phyloP scores from a whole-genome alignment of 2,113 vertebrate species.

The Syrmaticus mikado region DNA sequence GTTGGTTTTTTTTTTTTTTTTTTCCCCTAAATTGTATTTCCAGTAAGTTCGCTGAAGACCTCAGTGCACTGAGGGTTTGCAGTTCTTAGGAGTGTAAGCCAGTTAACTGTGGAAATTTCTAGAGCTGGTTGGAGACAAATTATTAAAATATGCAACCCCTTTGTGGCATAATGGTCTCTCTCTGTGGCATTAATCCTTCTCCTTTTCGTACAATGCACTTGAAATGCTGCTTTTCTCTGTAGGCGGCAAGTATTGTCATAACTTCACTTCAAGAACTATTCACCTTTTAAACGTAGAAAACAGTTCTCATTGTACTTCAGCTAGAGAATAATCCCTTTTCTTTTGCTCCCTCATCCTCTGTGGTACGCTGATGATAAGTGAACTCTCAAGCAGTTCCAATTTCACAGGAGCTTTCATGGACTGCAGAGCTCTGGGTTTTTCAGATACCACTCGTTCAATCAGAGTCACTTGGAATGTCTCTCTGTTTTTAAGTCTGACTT shows the following conservation, averaged over 20 bases:
- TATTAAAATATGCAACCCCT: conserved; percentile 65
- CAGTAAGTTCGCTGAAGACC: not conserved
- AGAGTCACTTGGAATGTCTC: conserved; percentile 1
- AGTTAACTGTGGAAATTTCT: conserved; percentile 48
- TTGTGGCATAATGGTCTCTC: conserved; percentile 34
- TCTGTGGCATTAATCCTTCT: conserved; percentile 67
- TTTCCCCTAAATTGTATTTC: not conserved
- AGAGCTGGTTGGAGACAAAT: not conserved
- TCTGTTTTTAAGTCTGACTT: conserved; percentile 54
- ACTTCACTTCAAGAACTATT: conserved; percentile 65
- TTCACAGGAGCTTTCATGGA: conserved; percentile 54
- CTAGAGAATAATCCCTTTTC: conserved; percentile 67
- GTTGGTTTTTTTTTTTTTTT: not conserved
- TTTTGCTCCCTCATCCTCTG: conserved; percentile 40
- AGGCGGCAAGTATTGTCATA: conserved; percentile 71
- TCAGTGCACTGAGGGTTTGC: not conserved
- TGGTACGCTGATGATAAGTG: conserved; percentile 47
- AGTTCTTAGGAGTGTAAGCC: conserved; percentile 1
- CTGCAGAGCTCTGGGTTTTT: conserved; percentile 45
- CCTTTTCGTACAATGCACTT: conserved; percentile 55
- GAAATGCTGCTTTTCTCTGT: conserved; percentile 61
- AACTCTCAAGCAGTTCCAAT: conserved; percentile 61
- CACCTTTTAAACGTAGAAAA: conserved; percentile 67
- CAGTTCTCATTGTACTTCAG: conserved; percentile 67
- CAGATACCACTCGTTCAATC: conserved; percentile 10